Evolutionary conservation across 2,888 invertebrate species (phyloP), one percentile per base, ranked within the genome.

Genomic region (Syrista parreyssii): DNA sequence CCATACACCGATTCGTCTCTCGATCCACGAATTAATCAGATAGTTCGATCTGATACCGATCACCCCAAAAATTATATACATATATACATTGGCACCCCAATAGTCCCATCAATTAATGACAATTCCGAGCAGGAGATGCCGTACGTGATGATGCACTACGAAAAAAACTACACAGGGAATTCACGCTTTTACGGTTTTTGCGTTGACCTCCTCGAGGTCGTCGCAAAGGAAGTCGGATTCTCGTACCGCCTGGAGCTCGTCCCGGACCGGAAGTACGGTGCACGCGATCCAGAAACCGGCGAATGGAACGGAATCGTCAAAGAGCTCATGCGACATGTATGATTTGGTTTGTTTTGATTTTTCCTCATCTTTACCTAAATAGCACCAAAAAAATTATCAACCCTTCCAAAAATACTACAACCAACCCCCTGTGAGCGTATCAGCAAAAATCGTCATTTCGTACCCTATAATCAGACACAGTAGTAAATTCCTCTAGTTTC

Each of bases 171-270:
- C 90, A 95, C 94, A 15, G 95, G 95, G 73, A 96, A 96, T 89
- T 93, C 94, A 82, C 93, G 95, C 79, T 96, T 95, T 92, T 96
- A 95, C 91, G 96, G 96, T 76, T 96, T 96, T 91, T 96, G 96
- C 91, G 95, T 96, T 82, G 96, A 96, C 90, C 93, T 96, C 73
- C 92, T 96, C 85, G 94, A 95, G 87, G 92, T 93, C 79, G 93
- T 96, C 84, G 94, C 95, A 3, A 93, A 93, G 82, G 93, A 94
- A 87, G 93, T 95, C 68, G 95, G 95, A 74, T 96, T 96, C 91
- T 94, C 95, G 85, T 96, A 95, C 90, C 93, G 95, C 79, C 90
- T 96, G 86, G 95, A 95, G 87, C 92, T 95, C 82, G 95, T 95
- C 40, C 95, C 95, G 4, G 95, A 96, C 90, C 92, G 94, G 82